A percentile compares a stretch with the other conserved stretches of the same genome.
Conservation (phyloP, 2,797 vertebrate genomes). For the Spinibarbus caldwelli region DNA sequence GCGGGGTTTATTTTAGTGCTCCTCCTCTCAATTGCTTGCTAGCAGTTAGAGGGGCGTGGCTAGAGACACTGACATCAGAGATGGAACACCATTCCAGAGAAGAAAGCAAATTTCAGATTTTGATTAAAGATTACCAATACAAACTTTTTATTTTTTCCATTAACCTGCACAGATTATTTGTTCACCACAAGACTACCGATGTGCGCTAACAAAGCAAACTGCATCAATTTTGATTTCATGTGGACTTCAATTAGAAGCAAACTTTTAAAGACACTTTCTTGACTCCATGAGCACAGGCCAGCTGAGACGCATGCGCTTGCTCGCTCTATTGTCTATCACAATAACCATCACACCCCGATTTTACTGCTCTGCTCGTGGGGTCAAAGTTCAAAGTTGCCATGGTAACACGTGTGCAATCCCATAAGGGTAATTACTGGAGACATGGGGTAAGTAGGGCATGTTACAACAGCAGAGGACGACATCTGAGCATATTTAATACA, state of each 20-base stretch:
- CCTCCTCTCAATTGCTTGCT: background rate
- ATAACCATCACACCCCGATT: slow-evolving; percentile 64
- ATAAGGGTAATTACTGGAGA: slow-evolving; percentile 51
- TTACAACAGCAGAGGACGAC: background rate
- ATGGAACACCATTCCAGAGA: background rate
- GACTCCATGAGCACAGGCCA: too few relatives aligned
- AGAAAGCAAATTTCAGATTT: background rate
- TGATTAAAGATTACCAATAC: background rate
- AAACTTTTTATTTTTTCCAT: background rate
- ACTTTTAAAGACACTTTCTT: background rate
- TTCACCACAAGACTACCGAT: background rate
- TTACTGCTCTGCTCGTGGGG: slow-evolving; percentile 59
- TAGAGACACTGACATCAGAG: background rate
- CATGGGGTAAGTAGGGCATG: slow-evolving; percentile 39
- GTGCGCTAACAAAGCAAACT: background rate
- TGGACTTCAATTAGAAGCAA: background rate
- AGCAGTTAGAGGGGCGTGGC: background rate
- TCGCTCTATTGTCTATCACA: slow-evolving; percentile 38
- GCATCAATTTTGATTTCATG: background rate
- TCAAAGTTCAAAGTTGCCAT: slow-evolving; percentile 69
- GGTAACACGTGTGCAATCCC: slow-evolving; percentile 50
- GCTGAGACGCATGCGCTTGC: background rate
- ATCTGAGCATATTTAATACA: background rate
- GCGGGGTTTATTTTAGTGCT: background rate
- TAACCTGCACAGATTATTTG: background rate